A percentile compares a stretch with the other conserved stretches of the same genome.
Evolutionary conservation across 2,113 vertebrate species (phyloP).

Genomic region (Cinclus cinclus): DNA sequence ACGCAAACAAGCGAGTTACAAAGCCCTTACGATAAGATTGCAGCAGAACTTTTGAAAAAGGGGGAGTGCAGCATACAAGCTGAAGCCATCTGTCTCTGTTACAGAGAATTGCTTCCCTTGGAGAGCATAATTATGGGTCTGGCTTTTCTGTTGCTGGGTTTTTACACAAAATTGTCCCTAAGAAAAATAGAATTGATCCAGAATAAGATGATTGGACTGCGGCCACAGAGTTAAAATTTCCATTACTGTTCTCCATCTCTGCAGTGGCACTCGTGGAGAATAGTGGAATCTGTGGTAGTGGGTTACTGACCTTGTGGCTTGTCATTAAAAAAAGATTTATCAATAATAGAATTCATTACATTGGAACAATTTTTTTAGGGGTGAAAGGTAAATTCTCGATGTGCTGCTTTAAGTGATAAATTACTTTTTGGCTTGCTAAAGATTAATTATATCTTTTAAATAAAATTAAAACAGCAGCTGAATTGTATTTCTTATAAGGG

Average conservation of each 20-base stretch:
- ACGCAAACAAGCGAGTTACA: slow-evolving; percentile 65
- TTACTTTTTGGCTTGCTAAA: not conserved
- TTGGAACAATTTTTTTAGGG: not conserved
- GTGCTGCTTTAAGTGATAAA: not conserved
- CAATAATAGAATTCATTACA: not conserved
- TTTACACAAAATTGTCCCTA: not conserved
- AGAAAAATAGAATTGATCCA: not conserved
- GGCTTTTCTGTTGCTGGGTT: slow-evolving; percentile 21
- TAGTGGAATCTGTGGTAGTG: not conserved
- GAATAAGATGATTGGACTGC: not conserved
- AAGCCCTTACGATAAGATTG: slow-evolving; percentile 32
- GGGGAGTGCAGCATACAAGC: slow-evolving; percentile 2
- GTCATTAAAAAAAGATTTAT: not conserved
- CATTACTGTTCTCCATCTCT: not conserved
- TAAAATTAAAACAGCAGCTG: not conserved
- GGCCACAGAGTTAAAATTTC: rapidly evolving
- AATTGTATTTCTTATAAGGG: not conserved
- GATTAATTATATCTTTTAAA: not conserved
- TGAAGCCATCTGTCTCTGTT: slow-evolving; percentile 59
- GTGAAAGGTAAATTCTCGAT: not conserved
- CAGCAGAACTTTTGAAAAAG: slow-evolving; percentile 43
- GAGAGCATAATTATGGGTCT: not conserved
- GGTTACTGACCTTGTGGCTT: not conserved
- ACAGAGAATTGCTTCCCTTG: slow-evolving; percentile 12
- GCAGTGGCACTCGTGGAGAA: not conserved